These are phyloP conservation scores for Malthinus flaveolus DNA, from an alignment of 2,888 invertebrate species.

Conservation along the genomic window DNA sequence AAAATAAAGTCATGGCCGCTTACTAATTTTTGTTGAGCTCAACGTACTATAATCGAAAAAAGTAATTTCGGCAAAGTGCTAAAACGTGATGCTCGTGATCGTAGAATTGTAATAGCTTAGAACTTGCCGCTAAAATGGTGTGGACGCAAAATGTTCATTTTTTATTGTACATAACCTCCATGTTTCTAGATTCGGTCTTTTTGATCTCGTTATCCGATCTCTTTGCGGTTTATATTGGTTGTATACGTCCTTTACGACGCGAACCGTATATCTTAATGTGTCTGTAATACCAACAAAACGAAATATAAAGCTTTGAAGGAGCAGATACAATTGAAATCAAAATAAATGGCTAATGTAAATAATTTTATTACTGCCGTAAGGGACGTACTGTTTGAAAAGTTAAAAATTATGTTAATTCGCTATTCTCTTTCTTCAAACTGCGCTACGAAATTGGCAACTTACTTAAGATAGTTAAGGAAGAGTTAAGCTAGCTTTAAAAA, in stretches of 20 bases:
- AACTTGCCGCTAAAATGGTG: constrained; percentile 31
- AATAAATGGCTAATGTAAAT: constrained; percentile 22
- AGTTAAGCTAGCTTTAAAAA: too few species aligned
- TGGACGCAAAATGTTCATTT: constrained; percentile 31
- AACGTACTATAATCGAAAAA: neutral
- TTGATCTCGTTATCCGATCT: constrained; percentile 40
- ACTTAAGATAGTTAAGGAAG: too few species aligned
- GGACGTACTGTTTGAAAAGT: constrained; percentile 6
- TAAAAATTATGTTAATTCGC: constrained; percentile 16
- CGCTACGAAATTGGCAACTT: too few species aligned
- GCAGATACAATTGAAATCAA: constrained; percentile 24
- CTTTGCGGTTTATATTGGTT: constrained; percentile 32
- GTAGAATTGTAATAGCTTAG: constrained; percentile 20
- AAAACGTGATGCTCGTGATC: constrained; percentile 16
- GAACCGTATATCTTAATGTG: constrained; percentile 38
- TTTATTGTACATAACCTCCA: constrained; percentile 38
- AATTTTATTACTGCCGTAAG: constrained; percentile 17
- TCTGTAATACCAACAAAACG: constrained; percentile 22
- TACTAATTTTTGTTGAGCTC: too few species aligned
- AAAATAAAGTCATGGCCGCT: too few species aligned
- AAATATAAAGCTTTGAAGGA: constrained; percentile 17
- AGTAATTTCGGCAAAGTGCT: constrained; percentile 23
- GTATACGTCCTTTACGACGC: constrained; percentile 30
- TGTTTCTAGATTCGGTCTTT: constrained; percentile 36
- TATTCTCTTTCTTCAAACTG: neutral